Percentiles rank a stretch among this genome's conserved stretches.
phyloP scores from a whole-genome alignment of 2,888 invertebrate genomes.

The Drosophila birchii region DNA sequence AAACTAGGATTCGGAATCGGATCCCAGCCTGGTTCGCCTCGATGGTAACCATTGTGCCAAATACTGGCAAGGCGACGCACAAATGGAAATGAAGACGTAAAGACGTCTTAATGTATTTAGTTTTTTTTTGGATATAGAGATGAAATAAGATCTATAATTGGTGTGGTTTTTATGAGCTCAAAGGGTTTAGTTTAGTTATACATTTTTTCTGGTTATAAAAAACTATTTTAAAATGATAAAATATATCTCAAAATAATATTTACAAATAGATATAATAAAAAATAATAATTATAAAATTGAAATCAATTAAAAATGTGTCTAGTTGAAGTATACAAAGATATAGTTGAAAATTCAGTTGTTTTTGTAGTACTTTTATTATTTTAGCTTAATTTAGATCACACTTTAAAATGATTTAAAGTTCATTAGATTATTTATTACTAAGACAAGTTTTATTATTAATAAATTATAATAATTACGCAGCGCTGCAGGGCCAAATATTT shows the following conservation, averaged over 20 bases:
- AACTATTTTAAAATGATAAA: too few relatives aligned
- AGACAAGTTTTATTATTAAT: neutral
- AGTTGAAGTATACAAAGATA: too few relatives aligned
- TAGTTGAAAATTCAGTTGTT: neutral
- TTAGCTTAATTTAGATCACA: too few relatives aligned
- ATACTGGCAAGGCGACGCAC: constrained; percentile 7
- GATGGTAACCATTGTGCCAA: constrained; percentile 43
- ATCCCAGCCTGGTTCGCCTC: constrained; percentile 2
- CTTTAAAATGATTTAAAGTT: neutral
- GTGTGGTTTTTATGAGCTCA: neutral
- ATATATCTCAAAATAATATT: too few relatives aligned
- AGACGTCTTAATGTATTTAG: constrained; percentile 63
- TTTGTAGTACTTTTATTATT: neutral
- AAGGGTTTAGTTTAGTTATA: too few relatives aligned
- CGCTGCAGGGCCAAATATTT: neutral
- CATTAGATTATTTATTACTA: too few relatives aligned
- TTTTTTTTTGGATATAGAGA: constrained; percentile 7
- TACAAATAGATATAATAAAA: too few relatives aligned
- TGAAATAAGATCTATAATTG: constrained; percentile 5
- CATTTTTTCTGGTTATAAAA: too few relatives aligned
- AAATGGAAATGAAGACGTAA: constrained; percentile 43
- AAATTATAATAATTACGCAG: neutral
- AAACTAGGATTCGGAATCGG: constrained; percentile 18
- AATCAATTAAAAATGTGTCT: too few relatives aligned
- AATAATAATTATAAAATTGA: neutral